phyloP scores from a whole-genome alignment of 2,797 vertebrate species.

The Acropternis orthonyx region DNA sequence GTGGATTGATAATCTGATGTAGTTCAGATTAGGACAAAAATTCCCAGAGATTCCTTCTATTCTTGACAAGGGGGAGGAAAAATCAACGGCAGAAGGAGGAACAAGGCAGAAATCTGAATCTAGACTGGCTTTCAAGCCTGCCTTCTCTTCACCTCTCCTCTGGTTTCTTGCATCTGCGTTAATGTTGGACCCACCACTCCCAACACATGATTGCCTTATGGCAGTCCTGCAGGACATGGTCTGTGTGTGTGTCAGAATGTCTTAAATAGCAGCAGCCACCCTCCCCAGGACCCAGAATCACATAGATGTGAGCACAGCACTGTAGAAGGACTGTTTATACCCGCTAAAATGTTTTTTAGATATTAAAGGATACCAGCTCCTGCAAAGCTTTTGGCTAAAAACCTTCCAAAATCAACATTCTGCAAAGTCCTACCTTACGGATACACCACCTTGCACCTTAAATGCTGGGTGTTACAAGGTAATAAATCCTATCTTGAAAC shows the following conservation, averaged over 20 bases:
- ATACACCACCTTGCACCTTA: not conserved
- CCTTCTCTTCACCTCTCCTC: not conserved
- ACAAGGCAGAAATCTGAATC: not conserved
- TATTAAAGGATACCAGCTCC: not conserved
- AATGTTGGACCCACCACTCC: not conserved
- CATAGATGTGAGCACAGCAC: rapidly evolving
- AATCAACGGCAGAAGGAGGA: not conserved
- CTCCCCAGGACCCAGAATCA: not conserved
- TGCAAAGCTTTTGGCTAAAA: not conserved
- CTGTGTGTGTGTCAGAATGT: not conserved
- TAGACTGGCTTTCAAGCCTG: not conserved
- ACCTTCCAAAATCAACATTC: not conserved
- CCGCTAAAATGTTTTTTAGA: not conserved
- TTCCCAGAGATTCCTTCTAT: not conserved
- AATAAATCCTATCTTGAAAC: not conserved
- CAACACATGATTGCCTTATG: rapidly evolving
- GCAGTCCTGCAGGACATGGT: not conserved
- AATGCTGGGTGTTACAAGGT: not conserved
- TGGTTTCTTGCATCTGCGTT: not conserved
- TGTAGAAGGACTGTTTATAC: not conserved
- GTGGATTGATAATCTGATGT: not conserved
- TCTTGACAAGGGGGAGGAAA: not conserved
- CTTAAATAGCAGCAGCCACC: not conserved
- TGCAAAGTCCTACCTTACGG: not conserved
- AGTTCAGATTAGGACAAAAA: not conserved